phyloP scores from a whole-genome alignment of 2,888 invertebrate species.

The Drosophila trichaetosa region DNA sequence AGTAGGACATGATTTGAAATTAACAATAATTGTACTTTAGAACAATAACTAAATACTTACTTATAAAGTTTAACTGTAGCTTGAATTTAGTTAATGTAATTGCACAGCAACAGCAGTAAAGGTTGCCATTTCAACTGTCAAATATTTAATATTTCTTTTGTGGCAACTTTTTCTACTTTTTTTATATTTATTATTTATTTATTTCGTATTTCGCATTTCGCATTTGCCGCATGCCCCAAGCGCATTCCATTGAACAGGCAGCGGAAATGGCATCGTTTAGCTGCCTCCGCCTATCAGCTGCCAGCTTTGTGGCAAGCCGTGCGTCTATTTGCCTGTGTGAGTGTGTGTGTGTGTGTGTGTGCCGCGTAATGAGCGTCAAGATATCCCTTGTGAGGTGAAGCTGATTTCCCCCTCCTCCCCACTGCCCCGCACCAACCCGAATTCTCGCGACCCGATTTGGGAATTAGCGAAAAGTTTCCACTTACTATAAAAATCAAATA shows the following conservation, averaged over 20 bases:
- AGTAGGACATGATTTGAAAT: too few species aligned
- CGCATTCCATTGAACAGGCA: slow-evolving; percentile 50
- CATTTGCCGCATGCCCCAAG: slow-evolving; percentile 29
- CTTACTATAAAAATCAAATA: slow-evolving; percentile 54
- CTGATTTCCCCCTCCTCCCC: not conserved
- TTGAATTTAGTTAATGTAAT: not conserved
- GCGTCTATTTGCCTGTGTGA: slow-evolving; percentile 6
- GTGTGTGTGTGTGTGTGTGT: slow-evolving; percentile 25
- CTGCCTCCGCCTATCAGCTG: slow-evolving; percentile 50
- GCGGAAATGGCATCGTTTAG: slow-evolving; percentile 70
- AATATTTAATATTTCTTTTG: slow-evolving; percentile 39
- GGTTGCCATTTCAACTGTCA: slow-evolving; percentile 21
- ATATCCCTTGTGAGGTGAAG: slow-evolving; percentile 34
- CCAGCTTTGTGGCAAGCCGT: slow-evolving; percentile 46
- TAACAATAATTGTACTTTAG: too few species aligned
- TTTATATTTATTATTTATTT: slow-evolving; percentile 13
- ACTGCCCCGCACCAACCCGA: not conserved
- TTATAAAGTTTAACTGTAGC: not conserved
- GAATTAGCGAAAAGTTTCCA: slow-evolving; percentile 39
- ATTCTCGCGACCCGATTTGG: slow-evolving; percentile 45
- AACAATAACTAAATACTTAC: too few species aligned
- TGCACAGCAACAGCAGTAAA: not conserved
- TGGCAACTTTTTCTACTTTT: slow-evolving; percentile 17
- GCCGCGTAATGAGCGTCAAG: slow-evolving; percentile 52
- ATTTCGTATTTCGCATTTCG: slow-evolving; percentile 11